A percentile compares a stretch with the other conserved stretches of the same genome.
Evolutionary conservation across 2,888 invertebrate genomes (phyloP).

Genomic region (Bimastos eiseni): DNA sequence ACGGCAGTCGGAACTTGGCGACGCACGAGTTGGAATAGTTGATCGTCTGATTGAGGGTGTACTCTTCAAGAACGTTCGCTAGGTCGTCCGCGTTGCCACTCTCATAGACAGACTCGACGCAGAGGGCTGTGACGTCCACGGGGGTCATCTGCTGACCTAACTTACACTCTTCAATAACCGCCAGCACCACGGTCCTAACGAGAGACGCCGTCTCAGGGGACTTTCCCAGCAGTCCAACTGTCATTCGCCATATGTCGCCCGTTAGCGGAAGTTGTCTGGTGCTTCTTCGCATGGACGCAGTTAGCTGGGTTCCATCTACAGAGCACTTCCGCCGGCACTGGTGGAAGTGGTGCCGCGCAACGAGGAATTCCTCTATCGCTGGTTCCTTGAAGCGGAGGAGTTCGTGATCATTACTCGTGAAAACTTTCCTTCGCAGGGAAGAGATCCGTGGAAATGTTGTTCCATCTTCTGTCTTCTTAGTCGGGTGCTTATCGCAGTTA

Average conservation of each 20-base stretch:
- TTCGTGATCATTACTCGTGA: not conserved
- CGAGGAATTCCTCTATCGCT: constrained; percentile 37
- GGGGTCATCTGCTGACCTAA: constrained; percentile 33
- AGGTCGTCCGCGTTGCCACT: constrained; percentile 37
- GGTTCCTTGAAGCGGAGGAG: constrained; percentile 37
- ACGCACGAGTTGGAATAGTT: constrained; percentile 38
- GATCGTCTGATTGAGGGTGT: constrained; percentile 42
- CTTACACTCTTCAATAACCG: constrained; percentile 37
- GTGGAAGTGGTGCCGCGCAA: constrained; percentile 33
- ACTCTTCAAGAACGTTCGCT: constrained; percentile 38
- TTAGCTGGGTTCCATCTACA: constrained; percentile 18
- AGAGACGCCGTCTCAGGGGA: constrained; percentile 17
- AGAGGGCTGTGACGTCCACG: constrained; percentile 39
- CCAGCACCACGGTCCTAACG: constrained; percentile 32
- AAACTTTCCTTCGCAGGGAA: not conserved
- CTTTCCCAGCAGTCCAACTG: constrained; percentile 38
- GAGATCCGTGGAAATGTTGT: not conserved
- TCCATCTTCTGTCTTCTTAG: not conserved
- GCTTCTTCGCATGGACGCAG: constrained; percentile 34
- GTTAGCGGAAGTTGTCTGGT: constrained; percentile 37
- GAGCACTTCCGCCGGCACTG: constrained; percentile 33
- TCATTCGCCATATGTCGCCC: constrained; percentile 42
- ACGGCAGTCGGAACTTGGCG: constrained; percentile 31
- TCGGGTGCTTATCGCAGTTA: not conserved
- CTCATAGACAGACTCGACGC: constrained; percentile 43